These are phyloP conservation scores for Crocuta crocuta DNA, from an alignment of 2,113 vertebrate genomes.

Conservation along the genomic window DNA sequence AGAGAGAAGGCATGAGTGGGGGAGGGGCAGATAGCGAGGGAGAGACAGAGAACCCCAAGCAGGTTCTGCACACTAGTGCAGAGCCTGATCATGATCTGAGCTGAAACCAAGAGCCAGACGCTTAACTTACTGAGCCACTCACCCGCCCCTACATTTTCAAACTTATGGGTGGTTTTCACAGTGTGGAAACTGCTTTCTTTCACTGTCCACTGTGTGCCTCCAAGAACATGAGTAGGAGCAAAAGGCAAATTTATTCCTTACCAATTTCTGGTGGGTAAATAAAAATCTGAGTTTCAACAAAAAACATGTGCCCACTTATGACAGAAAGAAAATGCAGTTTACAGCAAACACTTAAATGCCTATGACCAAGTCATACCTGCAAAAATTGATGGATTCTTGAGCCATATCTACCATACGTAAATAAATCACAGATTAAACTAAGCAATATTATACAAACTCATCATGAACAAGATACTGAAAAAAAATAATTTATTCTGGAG, in stretches of 20 bases:
- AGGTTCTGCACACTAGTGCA: no score
- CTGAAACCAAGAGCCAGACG: no score
- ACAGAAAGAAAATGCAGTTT: background rate
- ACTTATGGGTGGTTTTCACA: background rate
- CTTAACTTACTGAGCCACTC: no score
- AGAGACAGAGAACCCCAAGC: no score
- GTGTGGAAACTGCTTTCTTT: background rate
- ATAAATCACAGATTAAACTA: slow-evolving; percentile 19
- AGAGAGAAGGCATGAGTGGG: no score
- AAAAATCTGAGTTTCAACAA: slow-evolving; percentile 22
- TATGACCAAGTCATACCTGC: background rate
- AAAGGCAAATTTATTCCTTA: slow-evolving; percentile 39
- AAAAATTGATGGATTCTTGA: background rate
- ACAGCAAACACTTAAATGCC: slow-evolving; percentile 39
- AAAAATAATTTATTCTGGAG: slow-evolving; percentile 13
- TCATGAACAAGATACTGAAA: slow-evolving; percentile 15
- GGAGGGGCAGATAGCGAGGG: no score
- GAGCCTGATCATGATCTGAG: no score
- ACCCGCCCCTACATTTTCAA: background rate
- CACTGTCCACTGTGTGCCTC: background rate
- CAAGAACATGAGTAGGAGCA: background rate
- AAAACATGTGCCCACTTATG: background rate
- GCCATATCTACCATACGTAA: background rate
- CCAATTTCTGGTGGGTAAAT: background rate
- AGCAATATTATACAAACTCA: slow-evolving; percentile 20